Conservation (phyloP, 2,113 vertebrate genomes). For the Mirounga angustirostris region DNA sequence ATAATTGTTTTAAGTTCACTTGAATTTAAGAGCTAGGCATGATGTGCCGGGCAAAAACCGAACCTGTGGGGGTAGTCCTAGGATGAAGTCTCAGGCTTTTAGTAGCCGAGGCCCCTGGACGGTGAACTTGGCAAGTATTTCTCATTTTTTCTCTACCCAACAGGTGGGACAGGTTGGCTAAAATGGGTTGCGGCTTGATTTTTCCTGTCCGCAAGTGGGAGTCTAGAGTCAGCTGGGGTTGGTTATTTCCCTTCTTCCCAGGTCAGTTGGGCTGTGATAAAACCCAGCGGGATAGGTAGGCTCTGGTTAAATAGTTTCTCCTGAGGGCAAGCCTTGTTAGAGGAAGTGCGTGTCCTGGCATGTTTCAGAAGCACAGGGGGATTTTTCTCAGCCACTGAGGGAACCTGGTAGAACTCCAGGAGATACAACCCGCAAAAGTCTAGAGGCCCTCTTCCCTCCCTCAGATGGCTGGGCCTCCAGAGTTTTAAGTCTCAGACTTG, state of each 20-base stretch:
- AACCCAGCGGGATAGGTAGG: neutral
- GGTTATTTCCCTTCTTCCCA: too few species aligned
- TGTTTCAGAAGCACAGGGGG: neutral
- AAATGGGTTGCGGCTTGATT: too few species aligned
- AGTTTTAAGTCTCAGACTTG: neutral
- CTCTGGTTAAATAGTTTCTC: neutral
- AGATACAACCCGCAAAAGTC: neutral
- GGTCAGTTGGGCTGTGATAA: neutral
- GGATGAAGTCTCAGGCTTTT: neutral
- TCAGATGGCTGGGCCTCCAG: neutral
- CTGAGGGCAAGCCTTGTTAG: too few species aligned
- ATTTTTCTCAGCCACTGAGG: neutral
- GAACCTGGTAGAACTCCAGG: neutral
- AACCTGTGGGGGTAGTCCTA: neutral
- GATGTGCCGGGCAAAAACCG: rapidly evolving
- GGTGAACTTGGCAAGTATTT: neutral
- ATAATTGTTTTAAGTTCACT: neutral
- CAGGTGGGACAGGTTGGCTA: neutral
- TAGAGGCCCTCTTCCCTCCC: neutral
- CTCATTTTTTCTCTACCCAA: too few species aligned
- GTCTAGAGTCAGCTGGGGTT: neutral
- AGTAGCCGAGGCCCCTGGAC: too few species aligned
- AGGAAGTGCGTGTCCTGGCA: rapidly evolving
- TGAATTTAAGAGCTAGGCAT: neutral
- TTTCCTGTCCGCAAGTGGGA: neutral